A percentile compares a stretch with the other conserved stretches of the same genome.
Evolutionary conservation across 2,113 vertebrate species (phyloP).

Genomic region (Harpagus bidentatus): DNA sequence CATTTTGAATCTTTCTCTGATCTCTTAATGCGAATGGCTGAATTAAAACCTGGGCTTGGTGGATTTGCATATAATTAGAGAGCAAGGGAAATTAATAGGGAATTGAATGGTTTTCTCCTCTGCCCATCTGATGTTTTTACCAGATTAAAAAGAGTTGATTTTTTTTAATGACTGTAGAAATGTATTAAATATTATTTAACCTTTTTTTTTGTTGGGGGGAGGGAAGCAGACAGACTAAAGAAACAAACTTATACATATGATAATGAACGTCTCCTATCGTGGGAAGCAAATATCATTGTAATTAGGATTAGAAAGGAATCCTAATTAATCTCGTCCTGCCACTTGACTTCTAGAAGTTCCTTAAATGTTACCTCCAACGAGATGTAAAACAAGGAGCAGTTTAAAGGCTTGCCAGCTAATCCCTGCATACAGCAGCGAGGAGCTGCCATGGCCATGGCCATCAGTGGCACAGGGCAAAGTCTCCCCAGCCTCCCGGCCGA

Average conservation of each 20-base stretch:
- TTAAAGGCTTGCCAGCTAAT: not conserved
- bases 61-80: conserved; percentile 72
- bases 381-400: conserved; percentile 11
- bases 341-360: conserved; percentile 61
- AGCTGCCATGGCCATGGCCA: not conserved
- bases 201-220: not conserved
- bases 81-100: conserved; percentile 57
- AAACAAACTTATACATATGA: conserved; percentile 47
- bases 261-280: conserved; percentile 46
- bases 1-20: conserved; percentile 43
- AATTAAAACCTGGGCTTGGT: conserved; percentile 57
- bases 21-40: conserved; percentile 48
- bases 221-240: conserved; percentile 32
- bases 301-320: conserved; percentile 65
- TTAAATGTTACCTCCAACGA: conserved; percentile 23
- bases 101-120: conserved; percentile 52
- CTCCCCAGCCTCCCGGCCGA: not conserved
- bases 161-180: conserved; percentile 34
- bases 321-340: conserved; percentile 63
- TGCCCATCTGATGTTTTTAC: conserved; percentile 47
- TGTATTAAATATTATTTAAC: conserved; percentile 48
- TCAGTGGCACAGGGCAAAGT: not conserved
- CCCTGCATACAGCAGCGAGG: not conserved
- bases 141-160: conserved; percentile 43
- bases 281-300: conserved; percentile 57